Evolutionary conservation across 2,113 vertebrate species (phyloP), one percentile per base, ranked within the genome.

Genomic region (Oceanites oceanicus): DNA sequence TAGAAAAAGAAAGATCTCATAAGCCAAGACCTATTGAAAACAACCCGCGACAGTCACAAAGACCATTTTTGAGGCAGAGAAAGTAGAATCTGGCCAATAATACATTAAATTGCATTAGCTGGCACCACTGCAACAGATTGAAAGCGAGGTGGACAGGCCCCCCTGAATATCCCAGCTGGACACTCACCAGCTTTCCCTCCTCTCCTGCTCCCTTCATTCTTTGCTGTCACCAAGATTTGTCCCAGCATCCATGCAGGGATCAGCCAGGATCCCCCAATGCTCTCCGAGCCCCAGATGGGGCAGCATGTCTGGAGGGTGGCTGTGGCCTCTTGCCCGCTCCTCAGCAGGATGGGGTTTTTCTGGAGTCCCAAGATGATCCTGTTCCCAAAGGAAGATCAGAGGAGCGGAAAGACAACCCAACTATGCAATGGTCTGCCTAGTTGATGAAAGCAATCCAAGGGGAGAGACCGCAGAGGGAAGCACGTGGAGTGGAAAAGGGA

Each of bases 401-500:
- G 36, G 27, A 61, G 49, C 2, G 5, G 32, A 58, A 82, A 49
- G 32, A 38, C 16, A 7, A 49, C 42, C 25, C 44, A 53, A 1
- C 59, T 72, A 21, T 34, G 34, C 16, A 47, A 29, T 2, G 3
- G 8, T 61, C 36, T 71, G 73, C 36, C 71, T 59, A 76, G 32
- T 10, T 81, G 72, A 36, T 20, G 44, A 56, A 91, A 89, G 44
- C 47, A 61, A 1, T 10, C 38, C 49, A 17, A 22, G 34, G 30
- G 62, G 65, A 53, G 61, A 11, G 40, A 56, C n/a, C 0, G 1
- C 17, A 32, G 18, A 71, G 73, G 27, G 38, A 91, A 78, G 25
- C 0, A 0, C 5, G 0, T 7, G 68, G 68, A 73, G 21, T 55
- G 30, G n/a, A 74, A 62, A 77, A 93, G 38, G 50, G 36, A 86